phyloP scores from a whole-genome alignment of 2,888 invertebrate species.

The Leucophenga montana region DNA sequence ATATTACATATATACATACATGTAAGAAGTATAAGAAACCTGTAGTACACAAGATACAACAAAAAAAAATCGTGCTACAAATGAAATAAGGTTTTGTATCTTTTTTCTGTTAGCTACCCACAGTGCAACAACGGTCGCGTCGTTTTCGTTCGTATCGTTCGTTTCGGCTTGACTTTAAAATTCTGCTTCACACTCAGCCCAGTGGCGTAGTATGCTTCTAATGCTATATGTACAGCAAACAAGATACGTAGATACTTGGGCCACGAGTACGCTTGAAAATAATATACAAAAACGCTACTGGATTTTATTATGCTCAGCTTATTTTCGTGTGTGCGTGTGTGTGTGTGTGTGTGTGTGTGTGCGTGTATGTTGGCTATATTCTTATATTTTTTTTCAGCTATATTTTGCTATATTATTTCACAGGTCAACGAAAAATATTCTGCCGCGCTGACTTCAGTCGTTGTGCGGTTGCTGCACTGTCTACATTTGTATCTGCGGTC shows the following conservation, averaged over 20 bases:
- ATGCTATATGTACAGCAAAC: no score
- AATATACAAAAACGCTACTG: background rate
- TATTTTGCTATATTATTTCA: conserved; percentile 56
- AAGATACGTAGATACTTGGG: background rate
- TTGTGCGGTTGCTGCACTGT: conserved; percentile 38
- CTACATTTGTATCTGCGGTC: conserved; percentile 5
- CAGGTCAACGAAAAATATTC: conserved; percentile 58
- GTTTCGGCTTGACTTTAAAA: no score
- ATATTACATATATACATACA: no score
- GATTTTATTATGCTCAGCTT: background rate
- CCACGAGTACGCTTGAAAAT: no score
- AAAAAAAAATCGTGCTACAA: no score
- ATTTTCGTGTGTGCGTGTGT: background rate
- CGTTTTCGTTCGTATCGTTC: no score
- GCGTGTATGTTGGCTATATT: conserved; percentile 8
- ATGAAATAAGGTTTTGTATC: no score
- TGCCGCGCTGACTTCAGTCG: conserved; percentile 49
- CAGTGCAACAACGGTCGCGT: no score
- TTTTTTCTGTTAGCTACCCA: no score
- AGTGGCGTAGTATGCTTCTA: background rate
- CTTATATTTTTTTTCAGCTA: conserved; percentile 26
- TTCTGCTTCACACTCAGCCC: background rate
- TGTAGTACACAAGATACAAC: no score
- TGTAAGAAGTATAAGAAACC: no score
- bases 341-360: conserved; percentile 9